Base-by-base conservation (phyloP, 1,140 invertebrate genomes). In the Cyrtorhinus lividipennis region DNA sequence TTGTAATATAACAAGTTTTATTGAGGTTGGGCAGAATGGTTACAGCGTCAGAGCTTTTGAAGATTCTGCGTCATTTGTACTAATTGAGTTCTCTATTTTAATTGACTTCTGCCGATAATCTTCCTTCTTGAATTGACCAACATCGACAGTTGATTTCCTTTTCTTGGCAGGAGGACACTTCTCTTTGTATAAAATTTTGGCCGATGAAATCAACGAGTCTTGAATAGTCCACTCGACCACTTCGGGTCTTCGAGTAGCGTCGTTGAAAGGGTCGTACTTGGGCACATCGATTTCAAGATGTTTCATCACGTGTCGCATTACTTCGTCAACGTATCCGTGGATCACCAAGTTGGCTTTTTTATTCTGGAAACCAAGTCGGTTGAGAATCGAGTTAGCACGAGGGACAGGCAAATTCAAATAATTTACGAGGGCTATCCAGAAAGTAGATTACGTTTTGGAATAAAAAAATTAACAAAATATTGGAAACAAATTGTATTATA, bases 291-390 rank as follows among this genome's bases (percentile, higher is more conserved):
- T 64, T 24, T 79, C 78, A 25, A 94, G 74, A 59, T 82, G 78
- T 71, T 85, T 81, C 77, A 90, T 85, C 1, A 97, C 75, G 69
- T 81, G 80, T 62, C 78, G 75, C 71, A 97, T 82, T 30, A 97
- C 81, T 65, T 84, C 82, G 75, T 97, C 93, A 3, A 96, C 88
- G 76, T 92, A 95, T 27, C 84, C 82, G 70, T 92, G 85, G 66
- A 97, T 92, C 58, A 90, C 81, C 57, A 98, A 74, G 74, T 95
- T 85, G 25, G 90, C 89, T 76, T 93, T 90, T 69, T 89, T 90
- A 70, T 98, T 92, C 87, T 92, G 69, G 76, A 38, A 38, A n/a
- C n/a, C n/a, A n/a, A n/a, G n/a, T n/a, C n/a, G n/a, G n/a, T n/a
- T n/a, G n/a, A n/a, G n/a, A n/a, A n/a, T 53, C 0, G 56, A 27